Evolutionary conservation across 2,888 invertebrate species (phyloP).

Genomic region (Sturmia bella): DNA sequence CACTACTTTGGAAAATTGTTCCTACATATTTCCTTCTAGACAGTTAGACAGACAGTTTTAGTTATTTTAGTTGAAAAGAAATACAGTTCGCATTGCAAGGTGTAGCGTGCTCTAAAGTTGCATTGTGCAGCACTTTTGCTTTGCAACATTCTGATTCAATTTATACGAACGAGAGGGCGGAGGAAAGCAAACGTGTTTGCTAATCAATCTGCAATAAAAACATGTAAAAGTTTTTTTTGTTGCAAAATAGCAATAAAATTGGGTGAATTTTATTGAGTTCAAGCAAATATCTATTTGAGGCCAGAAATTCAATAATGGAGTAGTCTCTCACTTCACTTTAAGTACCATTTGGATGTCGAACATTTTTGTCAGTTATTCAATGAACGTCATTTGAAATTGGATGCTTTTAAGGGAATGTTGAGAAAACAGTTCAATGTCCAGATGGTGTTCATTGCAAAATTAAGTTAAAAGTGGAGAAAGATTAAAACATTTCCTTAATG

Average conservation of each 20-base stretch:
- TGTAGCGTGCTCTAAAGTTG: no score
- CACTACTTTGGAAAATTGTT: no score
- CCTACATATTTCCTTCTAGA: no score
- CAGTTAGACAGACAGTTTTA: no score
- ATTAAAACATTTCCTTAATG: no score
- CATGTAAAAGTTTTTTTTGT: conserved; percentile 26
- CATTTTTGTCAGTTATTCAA: conserved; percentile 8
- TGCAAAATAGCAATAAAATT: conserved; percentile 25
- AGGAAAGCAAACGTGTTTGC: neutral
- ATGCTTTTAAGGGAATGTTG: no score
- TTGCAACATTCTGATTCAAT: neutral
- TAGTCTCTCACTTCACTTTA: neutral
- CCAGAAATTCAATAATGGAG: conserved; percentile 16
- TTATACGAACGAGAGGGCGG: neutral
- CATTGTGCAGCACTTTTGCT: no score
- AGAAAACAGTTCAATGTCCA: no score
- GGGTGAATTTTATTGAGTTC: conserved; percentile 20
- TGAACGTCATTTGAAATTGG: neutral
- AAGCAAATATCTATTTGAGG: conserved; percentile 21
- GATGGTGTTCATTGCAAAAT: no score
- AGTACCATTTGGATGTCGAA: neutral
- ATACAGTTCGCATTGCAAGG: no score
- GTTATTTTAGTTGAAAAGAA: no score
- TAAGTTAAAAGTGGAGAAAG: no score
- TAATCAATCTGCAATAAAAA: conserved; percentile 36